Base-by-base conservation (phyloP, 2,888 invertebrate genomes). In the Sarcophaga subvicina region DNA sequence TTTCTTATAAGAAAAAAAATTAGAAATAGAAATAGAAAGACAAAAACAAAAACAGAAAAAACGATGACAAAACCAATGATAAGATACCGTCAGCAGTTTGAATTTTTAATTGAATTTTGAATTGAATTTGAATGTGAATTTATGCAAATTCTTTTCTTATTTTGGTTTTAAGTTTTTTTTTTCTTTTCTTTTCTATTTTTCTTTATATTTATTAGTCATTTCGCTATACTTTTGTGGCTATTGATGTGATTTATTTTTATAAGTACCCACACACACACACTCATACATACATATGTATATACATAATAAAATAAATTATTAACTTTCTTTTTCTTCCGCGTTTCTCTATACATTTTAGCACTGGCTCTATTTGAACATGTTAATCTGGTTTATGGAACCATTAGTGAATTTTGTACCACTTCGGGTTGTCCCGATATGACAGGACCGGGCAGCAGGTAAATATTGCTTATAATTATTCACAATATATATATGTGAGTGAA, bases 321-420 rank as follows among this genome's bases (percentile, higher is more conserved):
- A 71, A 83, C 79, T 75, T 72, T 80, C 72, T 47, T 73, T 80
- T 70, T 54, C 37, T 67, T 64, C 45, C 27, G 60, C 54, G 11
- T 54, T 66, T 72, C 87, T 69, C 89, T 75, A 0, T 76, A 79
- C 88, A 84, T 70, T 95, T 63, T 94, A 97, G 97, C 98, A 89
- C 96, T 99, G 94, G 98, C 98, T 95, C 97, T 99, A 93, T 99
- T 99, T 94, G 99, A 99, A 94, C 99, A 99, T 94, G 98, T 99
- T 92, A 99, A 99, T 95, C 96, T 99, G 94, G 96, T 99, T 93
- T 99, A 99, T 95, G 99, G 99, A 94, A 97, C 98, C 90, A 97
- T 99, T 94, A 98, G 99, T 91, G 99, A 99, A 95, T 99, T 98
- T 95, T 99, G 99, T 96, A 98, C 98, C 92, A 96, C 97, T 94